Evolutionary conservation across 2,888 invertebrate genomes (phyloP).

Genomic region (Eilema depressum): DNA sequence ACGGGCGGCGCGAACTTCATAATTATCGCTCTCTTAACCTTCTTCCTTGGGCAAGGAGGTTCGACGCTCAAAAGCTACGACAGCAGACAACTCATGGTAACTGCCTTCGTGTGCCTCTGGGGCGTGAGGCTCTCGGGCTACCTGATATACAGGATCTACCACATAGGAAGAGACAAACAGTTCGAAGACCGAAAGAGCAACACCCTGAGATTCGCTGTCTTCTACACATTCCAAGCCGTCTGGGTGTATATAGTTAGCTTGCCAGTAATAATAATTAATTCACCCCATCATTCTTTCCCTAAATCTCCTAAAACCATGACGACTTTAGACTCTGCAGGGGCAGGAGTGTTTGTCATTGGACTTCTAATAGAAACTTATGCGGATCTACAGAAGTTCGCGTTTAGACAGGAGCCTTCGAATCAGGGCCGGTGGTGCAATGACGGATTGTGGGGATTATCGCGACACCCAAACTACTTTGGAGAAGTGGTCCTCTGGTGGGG

Average conservation of each 20-base stretch:
- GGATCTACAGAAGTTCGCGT: constrained; percentile 96
- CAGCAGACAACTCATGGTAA: constrained; percentile 96
- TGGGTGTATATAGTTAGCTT: constrained; percentile 97
- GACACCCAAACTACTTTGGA: constrained; percentile 98
- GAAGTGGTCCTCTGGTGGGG: constrained; percentile 98
- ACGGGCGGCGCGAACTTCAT: constrained; percentile 98
- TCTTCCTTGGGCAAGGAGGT: constrained; percentile 94
- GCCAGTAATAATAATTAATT: constrained; percentile 96
- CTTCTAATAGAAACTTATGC: constrained; percentile 95
- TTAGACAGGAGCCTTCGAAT: constrained; percentile 95
- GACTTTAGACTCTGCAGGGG: constrained; percentile 94
- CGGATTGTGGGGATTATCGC: constrained; percentile 94
- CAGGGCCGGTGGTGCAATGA: constrained; percentile 97
- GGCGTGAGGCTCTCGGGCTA: constrained; percentile 95
- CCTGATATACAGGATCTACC: constrained; percentile 95
- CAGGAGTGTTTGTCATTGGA: constrained; percentile 94
- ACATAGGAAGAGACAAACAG: constrained; percentile 96
- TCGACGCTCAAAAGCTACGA: constrained; percentile 92
- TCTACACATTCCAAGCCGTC: constrained; percentile 96
- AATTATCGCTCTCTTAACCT: constrained; percentile 94
- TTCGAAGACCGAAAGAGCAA: constrained; percentile 96
- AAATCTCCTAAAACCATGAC: constrained; percentile 94
- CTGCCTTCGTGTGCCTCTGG: constrained; percentile 95
- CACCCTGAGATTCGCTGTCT: constrained; percentile 95
- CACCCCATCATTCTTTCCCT: constrained; percentile 92